Conservation (phyloP, 2,797 vertebrate species). For the Spinibarbus caldwelli region DNA sequence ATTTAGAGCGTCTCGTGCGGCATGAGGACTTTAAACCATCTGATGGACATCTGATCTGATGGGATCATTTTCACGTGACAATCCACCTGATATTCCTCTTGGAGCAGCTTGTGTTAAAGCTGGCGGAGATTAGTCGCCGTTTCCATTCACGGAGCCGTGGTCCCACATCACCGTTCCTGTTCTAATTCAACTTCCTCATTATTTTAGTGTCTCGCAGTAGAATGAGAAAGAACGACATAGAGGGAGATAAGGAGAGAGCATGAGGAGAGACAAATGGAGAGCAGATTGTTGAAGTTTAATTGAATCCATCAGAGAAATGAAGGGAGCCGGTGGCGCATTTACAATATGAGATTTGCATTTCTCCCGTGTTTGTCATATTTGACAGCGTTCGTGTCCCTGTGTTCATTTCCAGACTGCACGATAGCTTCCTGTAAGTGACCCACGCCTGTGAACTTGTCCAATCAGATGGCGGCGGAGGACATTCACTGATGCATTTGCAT, state of each 20-base stretch:
- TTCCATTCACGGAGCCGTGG: slow-evolving; percentile 54
- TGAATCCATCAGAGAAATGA: slow-evolving; percentile 38
- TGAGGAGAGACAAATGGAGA: slow-evolving; percentile 43
- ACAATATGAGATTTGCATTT: slow-evolving; percentile 25
- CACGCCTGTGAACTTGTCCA: not conserved
- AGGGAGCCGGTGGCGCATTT: slow-evolving; percentile 16
- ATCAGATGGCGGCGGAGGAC: slow-evolving; percentile 37
- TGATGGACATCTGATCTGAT: too few relatives aligned
- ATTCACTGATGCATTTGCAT: slow-evolving; percentile 75
- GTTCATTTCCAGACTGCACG: not conserved
- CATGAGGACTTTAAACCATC: not conserved
- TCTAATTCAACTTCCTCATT: slow-evolving; percentile 30
- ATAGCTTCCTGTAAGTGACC: slow-evolving; percentile 18
- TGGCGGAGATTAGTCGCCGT: slow-evolving; percentile 66
- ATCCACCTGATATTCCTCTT: slow-evolving; percentile 38
- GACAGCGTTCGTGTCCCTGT: not conserved
- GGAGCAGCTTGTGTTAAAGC: slow-evolving; percentile 59
- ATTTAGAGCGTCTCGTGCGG: not conserved
- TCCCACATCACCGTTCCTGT: not conserved
- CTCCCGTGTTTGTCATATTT: not conserved
- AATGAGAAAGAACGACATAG: slow-evolving; percentile 20
- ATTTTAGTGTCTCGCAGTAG: slow-evolving; percentile 5
- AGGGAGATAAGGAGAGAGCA: slow-evolving; percentile 30
- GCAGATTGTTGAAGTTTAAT: slow-evolving; percentile 44
- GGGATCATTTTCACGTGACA: not conserved